Percentiles rank a stretch among this genome's conserved stretches.
These are phyloP conservation scores for Peromyscus attwateri DNA, from an alignment of 2,797 vertebrate genomes.

Conservation along the genomic window DNA sequence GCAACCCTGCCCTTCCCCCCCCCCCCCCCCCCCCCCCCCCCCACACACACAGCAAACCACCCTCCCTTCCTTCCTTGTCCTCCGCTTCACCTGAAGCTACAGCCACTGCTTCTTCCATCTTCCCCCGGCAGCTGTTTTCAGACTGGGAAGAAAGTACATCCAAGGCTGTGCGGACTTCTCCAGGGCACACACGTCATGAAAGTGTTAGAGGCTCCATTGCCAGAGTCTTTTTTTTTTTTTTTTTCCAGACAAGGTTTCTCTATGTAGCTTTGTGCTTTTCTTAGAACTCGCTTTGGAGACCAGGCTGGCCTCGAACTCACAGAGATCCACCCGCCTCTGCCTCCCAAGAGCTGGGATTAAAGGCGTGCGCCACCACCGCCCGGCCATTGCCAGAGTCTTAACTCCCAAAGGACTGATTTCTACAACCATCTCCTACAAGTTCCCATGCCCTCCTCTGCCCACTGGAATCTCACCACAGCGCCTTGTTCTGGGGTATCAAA, in stretches of 20 bases:
- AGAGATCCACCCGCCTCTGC: too few species aligned
- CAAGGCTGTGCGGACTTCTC: not conserved
- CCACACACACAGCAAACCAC: too few species aligned
- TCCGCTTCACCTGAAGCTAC: not conserved
- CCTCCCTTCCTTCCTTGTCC: not conserved
- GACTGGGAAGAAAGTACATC: not conserved
- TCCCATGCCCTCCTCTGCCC: not conserved
- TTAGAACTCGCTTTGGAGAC: too few species aligned
- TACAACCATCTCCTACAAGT: not conserved
- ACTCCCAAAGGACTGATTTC: conserved; percentile 37
- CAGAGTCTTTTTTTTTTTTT: not conserved
- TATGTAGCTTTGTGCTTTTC: too few species aligned
- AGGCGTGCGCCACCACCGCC: too few species aligned
- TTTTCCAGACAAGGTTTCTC: too few species aligned
- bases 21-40: too few species aligned
- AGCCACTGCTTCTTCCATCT: not conserved
- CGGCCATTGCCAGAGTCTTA: not conserved
- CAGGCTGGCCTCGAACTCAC: too few species aligned
- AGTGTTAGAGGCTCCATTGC: not conserved
- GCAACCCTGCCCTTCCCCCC: not conserved
- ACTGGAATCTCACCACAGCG: not conserved
- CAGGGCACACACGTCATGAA: not conserved
- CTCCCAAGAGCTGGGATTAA: too few species aligned
- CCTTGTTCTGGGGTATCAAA: conserved; percentile 41
- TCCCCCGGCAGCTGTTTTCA: not conserved